Conservation (phyloP, 2,888 invertebrate species). For the Diaprepes abbreviatus region DNA sequence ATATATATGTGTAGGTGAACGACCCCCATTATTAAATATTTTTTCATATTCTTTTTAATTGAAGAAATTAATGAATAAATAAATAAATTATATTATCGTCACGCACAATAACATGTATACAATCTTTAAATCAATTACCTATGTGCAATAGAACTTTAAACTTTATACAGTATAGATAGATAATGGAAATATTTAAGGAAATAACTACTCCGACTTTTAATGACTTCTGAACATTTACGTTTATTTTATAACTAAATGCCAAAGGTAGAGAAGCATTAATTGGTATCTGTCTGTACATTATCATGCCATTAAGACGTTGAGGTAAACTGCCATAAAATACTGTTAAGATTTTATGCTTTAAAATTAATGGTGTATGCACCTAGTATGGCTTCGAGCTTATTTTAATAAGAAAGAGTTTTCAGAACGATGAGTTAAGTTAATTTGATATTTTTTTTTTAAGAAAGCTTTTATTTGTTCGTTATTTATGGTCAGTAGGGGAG, state of each 20-base stretch:
- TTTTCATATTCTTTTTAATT: too few species aligned
- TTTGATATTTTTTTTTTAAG: too few species aligned
- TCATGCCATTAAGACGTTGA: conserved; percentile 37
- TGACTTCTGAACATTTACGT: conserved; percentile 37
- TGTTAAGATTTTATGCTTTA: conserved; percentile 25
- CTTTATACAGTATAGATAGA: too few species aligned
- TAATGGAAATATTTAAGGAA: background rate
- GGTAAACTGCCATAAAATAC: conserved; percentile 33
- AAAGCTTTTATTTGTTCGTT: too few species aligned
- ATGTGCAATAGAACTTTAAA: too few species aligned
- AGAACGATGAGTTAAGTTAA: background rate
- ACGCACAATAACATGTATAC: too few species aligned
- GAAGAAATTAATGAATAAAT: too few species aligned
- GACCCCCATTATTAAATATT: too few species aligned
- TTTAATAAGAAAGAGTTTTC: conserved; percentile 17
- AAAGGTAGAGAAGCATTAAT: conserved; percentile 58
- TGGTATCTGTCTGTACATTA: conserved; percentile 69
- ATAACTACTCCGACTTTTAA: conserved; percentile 36
- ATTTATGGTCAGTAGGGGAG: too few species aligned
- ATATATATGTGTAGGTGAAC: too few species aligned
- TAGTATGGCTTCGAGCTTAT: conserved; percentile 4
- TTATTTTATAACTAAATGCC: conserved; percentile 56
- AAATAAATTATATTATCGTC: too few species aligned
- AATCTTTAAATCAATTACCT: too few species aligned
- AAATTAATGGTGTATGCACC: conserved; percentile 28